Evolutionary conservation across 2,797 vertebrate species (phyloP).

Genomic region (Linurgus olivaceus): DNA sequence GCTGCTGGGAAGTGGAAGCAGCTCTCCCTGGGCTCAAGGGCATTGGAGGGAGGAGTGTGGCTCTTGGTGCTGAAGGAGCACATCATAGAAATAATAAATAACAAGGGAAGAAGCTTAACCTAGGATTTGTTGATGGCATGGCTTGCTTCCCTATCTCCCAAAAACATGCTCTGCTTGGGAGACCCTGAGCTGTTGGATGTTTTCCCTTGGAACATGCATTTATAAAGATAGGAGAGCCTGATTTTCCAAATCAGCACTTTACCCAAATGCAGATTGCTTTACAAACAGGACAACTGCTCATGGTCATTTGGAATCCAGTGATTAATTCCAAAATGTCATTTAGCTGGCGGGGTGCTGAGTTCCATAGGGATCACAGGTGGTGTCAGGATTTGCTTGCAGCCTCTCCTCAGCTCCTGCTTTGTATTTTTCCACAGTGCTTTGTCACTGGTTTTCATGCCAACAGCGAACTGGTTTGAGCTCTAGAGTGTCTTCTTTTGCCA

Average conservation of each 20-base stretch:
- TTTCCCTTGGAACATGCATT: constrained; percentile 19
- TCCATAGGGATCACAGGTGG: neutral
- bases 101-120: constrained; percentile 43
- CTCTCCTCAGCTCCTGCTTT: neutral
- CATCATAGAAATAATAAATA: neutral
- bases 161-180: constrained; percentile 56
- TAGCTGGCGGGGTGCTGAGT: neutral
- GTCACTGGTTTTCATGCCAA: neutral
- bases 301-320: neutral
- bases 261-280: constrained; percentile 8
- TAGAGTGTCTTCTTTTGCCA: neutral
- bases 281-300: neutral
- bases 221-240: constrained; percentile 35
- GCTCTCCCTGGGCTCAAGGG: constrained; percentile 1
- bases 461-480: neutral
- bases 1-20: neutral
- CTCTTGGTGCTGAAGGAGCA: neutral
- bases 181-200: constrained; percentile 55
- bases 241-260: constrained; percentile 34
- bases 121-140: constrained; percentile 49
- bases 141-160: constrained; percentile 59
- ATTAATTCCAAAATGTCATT: constrained; percentile 23
- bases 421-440: neutral
- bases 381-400: neutral
- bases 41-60: neutral